Percentiles rank a stretch among this genome's conserved stretches.
These are phyloP conservation scores for Mactra quadrangularis DNA, from an alignment of 1,140 invertebrate species.

Conservation along the genomic window DNA sequence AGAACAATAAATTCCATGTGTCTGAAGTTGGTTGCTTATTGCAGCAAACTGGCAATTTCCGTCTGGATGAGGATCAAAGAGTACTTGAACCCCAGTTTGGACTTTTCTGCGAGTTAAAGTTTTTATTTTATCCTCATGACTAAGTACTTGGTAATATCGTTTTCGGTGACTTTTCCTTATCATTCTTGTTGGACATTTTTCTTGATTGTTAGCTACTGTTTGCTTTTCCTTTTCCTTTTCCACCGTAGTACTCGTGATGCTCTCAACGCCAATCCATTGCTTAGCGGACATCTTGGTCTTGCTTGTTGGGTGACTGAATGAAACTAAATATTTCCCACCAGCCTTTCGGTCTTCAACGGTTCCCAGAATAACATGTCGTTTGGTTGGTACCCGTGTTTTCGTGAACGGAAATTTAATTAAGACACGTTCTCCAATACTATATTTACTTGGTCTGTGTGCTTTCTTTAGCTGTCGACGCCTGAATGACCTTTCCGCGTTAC, in stretches of 20 bases:
- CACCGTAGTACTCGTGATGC: not conserved
- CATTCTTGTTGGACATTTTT: not conserved
- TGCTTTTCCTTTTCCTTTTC: conserved; percentile 3
- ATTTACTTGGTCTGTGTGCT: not conserved
- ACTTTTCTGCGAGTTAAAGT: not conserved
- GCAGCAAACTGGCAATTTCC: conserved; percentile 38
- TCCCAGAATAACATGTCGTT: not conserved
- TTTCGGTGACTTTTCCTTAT: not conserved
- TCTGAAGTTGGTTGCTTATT: not conserved
- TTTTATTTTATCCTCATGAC: not conserved
- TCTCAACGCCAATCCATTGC: not conserved
- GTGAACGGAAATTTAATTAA: not conserved
- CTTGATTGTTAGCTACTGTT: not conserved
- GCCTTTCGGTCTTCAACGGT: too few relatives aligned
- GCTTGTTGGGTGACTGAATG: not conserved
- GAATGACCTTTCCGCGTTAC: not conserved
- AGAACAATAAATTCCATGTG: not conserved
- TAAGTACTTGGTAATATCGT: not conserved
- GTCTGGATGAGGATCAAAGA: conserved; percentile 10
- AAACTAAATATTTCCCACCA: not conserved
- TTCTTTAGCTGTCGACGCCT: not conserved
- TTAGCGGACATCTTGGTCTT: not conserved
- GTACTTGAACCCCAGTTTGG: not conserved
- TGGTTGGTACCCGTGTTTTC: not conserved
- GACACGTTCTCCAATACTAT: conserved; percentile 5